Evolutionary conservation across 2,888 invertebrate species (phyloP), one percentile per base, ranked within the genome.

Genomic region (Oscheius sp.): DNA sequence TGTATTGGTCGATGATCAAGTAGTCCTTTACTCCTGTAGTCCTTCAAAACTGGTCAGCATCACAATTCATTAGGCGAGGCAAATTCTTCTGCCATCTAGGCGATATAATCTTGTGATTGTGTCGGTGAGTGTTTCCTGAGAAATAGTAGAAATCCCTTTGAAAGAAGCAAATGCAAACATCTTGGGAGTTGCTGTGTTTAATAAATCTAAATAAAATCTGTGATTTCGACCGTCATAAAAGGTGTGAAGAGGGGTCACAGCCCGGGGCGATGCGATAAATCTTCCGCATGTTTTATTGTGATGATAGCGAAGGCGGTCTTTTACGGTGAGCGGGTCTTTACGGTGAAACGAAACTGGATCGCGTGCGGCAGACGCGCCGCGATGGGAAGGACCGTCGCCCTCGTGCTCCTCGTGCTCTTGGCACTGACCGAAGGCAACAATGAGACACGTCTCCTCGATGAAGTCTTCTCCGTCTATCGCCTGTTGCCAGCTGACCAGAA

Each of bases 401-500:
- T 25, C 25, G 27, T 25, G 27, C 52, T 49, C 27, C 35, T 52
- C 27, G 25, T 49, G 49, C 52, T 49, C 52, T 29, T 66, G 29
- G 66, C 52, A 25, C 18, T 66, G n/a, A 6, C 66, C 35, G 16
- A 52, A 25, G 23, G 63, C 45, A 63, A 63, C 46, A 16, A 49
- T 18, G 21, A 45, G 21, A 21, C 27, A 25, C 58, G 63, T 3
- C 63, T 63, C 35, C 16, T 27, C 29, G 29, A 58, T 16, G 71
- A 71, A 5, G 41, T 64, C 25, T 72, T 46, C 45, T 64, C 64
- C 23, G 79, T 80, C 23, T 76, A 72, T 70, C 77, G 79, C 41
- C 68, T 80, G n/a, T 55, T 80, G 18, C 80, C 80, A 1, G 72
- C 73, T 58, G 56, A 70, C 23, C 72, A 75, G 45, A 49, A 59